Evolutionary conservation across 2,888 invertebrate genomes (phyloP).

Genomic region (Erynnis tages): DNA sequence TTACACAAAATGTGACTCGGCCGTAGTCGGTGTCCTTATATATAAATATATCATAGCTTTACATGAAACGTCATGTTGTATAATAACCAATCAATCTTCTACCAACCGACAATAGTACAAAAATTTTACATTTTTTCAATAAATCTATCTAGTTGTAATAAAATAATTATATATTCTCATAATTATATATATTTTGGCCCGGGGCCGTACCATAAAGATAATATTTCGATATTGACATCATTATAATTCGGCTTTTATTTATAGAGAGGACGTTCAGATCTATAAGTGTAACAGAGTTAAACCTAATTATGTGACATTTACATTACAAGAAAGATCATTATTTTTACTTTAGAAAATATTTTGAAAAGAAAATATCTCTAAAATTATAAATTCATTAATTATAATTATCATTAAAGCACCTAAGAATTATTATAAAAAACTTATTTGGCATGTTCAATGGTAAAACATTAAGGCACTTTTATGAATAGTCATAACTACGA

Average conservation of each 20-base stretch:
- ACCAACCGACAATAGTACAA: not conserved
- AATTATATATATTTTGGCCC: conserved; percentile 16
- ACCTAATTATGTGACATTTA: not conserved
- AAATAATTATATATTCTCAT: no score
- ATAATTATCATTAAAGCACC: no score
- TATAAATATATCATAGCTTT: conserved; percentile 3
- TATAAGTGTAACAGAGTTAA: no score
- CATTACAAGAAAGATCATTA: no score
- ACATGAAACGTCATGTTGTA: not conserved
- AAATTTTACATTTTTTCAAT: conserved; percentile 7
- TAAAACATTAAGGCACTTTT: no score
- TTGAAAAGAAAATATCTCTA: no score
- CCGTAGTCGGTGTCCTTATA: not conserved
- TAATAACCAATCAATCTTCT: no score
- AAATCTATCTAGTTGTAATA: conserved; percentile 17
- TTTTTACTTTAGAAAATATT: no score
- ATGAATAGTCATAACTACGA: no score
- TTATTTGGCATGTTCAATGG: no score
- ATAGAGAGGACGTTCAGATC: conserved; percentile 30
- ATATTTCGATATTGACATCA: conserved; percentile 11
- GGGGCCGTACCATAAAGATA: conserved; percentile 6
- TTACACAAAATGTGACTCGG: conserved; percentile 47
- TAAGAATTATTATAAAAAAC: no score
- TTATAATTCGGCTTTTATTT: conserved; percentile 25
- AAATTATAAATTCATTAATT: no score